These are phyloP conservation scores for Craterocephalus amniculus DNA, from an alignment of 2,797 vertebrate species.

Conservation along the genomic window DNA sequence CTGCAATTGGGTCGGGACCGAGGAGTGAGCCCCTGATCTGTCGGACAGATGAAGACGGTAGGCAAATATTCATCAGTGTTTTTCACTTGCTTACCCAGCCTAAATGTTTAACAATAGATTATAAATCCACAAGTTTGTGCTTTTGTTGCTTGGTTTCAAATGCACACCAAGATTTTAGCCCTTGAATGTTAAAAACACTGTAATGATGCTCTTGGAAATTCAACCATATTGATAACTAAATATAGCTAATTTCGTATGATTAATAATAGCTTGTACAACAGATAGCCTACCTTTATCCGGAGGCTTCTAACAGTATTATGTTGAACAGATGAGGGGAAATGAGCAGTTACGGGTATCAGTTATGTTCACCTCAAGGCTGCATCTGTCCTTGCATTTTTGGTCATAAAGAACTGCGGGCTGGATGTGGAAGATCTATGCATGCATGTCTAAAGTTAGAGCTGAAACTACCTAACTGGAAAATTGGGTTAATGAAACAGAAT, in stretches of 20 bases:
- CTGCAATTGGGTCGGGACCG: conserved; percentile 90
- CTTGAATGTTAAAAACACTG: conserved; percentile 20
- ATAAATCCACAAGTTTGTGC: not conserved
- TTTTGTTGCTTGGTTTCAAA: conserved; percentile 1
- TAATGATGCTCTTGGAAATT: conserved; percentile 49
- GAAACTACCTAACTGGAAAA: not conserved
- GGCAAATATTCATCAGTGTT: conserved; percentile 27
- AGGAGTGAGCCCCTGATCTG: conserved; percentile 91
- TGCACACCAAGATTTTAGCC: not conserved
- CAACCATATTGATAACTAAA: conserved; percentile 41
- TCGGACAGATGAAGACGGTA: conserved; percentile 98
- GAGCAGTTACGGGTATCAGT: conserved; percentile 36
- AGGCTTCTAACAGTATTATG: conserved; percentile 39
- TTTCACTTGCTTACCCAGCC: not conserved
- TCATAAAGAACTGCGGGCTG: conserved; percentile 12
- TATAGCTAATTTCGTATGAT: conserved; percentile 48
- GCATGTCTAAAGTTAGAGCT: conserved; percentile 8
- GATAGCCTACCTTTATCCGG: conserved; percentile 28
- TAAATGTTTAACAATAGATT: no score
- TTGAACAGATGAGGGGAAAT: conserved; percentile 44
- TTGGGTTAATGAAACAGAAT: not conserved
- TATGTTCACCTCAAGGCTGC: conserved; percentile 20
- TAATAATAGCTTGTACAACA: conserved; percentile 36
- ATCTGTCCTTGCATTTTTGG: conserved; percentile 13
- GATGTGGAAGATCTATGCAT: conserved; percentile 27